Evolutionary conservation across 2,888 invertebrate species (phyloP).

Genomic region (Steinernema carpocapsae): DNA sequence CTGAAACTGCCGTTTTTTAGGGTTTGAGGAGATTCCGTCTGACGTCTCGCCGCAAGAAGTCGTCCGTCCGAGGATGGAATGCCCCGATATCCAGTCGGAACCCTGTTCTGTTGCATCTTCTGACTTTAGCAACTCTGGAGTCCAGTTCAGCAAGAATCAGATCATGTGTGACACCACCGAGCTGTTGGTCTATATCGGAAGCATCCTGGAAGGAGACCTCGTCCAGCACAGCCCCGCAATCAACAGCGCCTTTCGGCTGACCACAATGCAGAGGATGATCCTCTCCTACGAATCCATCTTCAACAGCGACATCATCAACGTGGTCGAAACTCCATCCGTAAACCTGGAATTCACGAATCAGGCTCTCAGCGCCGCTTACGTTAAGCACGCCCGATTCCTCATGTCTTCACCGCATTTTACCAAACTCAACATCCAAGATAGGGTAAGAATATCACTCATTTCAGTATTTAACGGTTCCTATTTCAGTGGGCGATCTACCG

Average conservation of each 20-base stretch:
- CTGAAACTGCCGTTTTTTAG: no score
- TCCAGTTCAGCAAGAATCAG: not conserved
- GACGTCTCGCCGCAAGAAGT: not conserved
- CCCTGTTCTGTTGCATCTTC: not conserved
- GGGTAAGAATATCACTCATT: not conserved
- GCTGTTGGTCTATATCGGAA: not conserved
- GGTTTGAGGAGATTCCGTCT: not conserved
- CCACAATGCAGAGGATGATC: slow-evolving; percentile 10
- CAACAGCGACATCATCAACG: not conserved
- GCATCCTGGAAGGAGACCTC: slow-evolving; percentile 18
- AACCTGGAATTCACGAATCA: not conserved
- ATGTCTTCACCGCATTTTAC: slow-evolving; percentile 22
- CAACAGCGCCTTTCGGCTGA: slow-evolving; percentile 3
- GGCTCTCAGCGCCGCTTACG: not conserved
- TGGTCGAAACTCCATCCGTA: not conserved
- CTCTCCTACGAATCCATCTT: slow-evolving; percentile 8
- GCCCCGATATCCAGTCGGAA: not conserved
- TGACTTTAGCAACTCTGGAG: not conserved
- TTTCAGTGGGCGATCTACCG: not conserved
- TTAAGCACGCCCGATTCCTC: not conserved
- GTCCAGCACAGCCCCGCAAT: not conserved
- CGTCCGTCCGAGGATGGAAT: not conserved
- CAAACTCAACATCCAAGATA: not conserved
- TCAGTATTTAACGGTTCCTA: not conserved
- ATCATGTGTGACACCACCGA: not conserved